phyloP scores from a whole-genome alignment of 2,888 invertebrate genomes.

The Fabriciana adippe region DNA sequence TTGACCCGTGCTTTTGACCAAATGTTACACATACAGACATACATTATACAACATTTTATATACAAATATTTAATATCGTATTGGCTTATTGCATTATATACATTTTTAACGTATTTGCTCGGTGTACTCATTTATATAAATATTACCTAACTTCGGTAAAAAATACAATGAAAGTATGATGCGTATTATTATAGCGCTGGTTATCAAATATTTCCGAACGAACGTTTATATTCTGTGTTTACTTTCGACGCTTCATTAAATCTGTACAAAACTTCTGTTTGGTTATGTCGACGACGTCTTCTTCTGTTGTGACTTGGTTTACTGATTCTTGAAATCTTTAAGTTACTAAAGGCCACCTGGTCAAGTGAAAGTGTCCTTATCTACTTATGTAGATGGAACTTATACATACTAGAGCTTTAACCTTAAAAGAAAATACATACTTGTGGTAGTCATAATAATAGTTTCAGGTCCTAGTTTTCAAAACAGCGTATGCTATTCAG shows the following conservation, averaged over 20 bases:
- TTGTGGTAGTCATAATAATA: too few species aligned
- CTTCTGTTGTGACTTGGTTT: constrained; percentile 37
- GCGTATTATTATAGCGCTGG: constrained; percentile 55
- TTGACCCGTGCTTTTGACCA: too few species aligned
- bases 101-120: constrained; percentile 11
- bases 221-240: constrained; percentile 55
- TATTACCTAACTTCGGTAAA: constrained; percentile 3
- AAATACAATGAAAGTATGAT: constrained; percentile 40
- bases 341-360: neutral
- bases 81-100: constrained; percentile 20
- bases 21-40: too few species aligned
- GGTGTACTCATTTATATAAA: constrained; percentile 12
- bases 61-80: neutral
- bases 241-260: constrained; percentile 66
- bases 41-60: too few species aligned
- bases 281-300: constrained; percentile 48
- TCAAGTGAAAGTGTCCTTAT: neutral
- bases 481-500: too few species aligned
- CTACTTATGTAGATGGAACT: too few species aligned
- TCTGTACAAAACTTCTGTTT: constrained; percentile 61
- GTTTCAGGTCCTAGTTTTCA: too few species aligned
- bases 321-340: constrained; percentile 18
- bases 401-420: too few species aligned
- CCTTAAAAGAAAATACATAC: too few species aligned
- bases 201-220: constrained; percentile 54